A percentile compares a stretch with the other conserved stretches of the same genome.
Conservation (phyloP, 37 sponge, comb jelly and placozoan species). For the Dysidea cf. avara region DNA sequence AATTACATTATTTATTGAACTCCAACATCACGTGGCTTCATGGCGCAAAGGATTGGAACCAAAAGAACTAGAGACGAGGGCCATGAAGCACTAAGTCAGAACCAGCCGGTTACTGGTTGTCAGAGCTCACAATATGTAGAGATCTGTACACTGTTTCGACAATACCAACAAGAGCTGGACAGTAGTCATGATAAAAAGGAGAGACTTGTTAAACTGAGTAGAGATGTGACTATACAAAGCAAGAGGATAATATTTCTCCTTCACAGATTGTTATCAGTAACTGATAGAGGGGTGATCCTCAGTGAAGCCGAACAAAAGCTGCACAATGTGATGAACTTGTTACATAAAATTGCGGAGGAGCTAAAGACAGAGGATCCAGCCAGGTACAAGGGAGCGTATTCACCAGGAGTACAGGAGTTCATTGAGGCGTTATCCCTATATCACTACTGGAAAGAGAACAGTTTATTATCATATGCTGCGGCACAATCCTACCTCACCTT, state of each 20-base stretch:
- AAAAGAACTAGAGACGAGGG: background rate
- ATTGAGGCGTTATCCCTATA: slow-evolving; percentile 76
- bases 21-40: too few species aligned
- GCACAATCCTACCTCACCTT: slow-evolving; percentile 32
- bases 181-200: slow-evolving; percentile 72
- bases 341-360: slow-evolving; percentile 56
- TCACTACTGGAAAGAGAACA: slow-evolving; percentile 27
- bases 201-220: slow-evolving; percentile 80
- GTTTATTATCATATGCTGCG: slow-evolving; percentile 38
- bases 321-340: slow-evolving; percentile 11
- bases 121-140: background rate
- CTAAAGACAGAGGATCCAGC: slow-evolving; percentile 34
- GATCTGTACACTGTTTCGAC: background rate
- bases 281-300: slow-evolving; percentile 6
- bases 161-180: slow-evolving; percentile 61
- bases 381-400: slow-evolving; percentile 46
- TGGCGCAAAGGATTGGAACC: too few species aligned
- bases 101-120: background rate
- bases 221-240: slow-evolving; percentile 87
- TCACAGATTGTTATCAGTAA: slow-evolving; percentile 39
- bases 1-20: too few species aligned
- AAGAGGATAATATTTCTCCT: slow-evolving; percentile 82
- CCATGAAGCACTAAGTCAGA: background rate
- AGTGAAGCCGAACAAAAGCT: slow-evolving; percentile 33
- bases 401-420: slow-evolving; percentile 78